Base-by-base conservation (phyloP, 2,888 invertebrate species). In the Syrphus vitripennis region DNA sequence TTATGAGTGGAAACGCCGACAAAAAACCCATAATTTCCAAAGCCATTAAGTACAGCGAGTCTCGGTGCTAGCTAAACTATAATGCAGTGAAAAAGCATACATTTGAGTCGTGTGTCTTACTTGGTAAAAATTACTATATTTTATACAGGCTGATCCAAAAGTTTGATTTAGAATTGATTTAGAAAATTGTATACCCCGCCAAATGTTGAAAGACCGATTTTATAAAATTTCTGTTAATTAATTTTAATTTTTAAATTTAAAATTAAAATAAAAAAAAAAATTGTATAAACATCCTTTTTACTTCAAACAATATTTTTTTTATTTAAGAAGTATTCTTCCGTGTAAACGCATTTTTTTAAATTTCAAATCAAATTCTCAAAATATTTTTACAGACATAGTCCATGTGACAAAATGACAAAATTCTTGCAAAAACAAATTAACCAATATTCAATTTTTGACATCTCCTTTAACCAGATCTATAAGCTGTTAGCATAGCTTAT, bases 21-120 rank as follows among this genome's bases (percentile, higher is more conserved):
- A 80, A 67, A 71, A 77, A 48, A 61, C 57, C 70, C 70, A 70
- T 57, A 50, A 37, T 53, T n/a, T 48, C 42, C 53, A 67, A 0
- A 34, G n/a, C 24, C 48, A 67, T 53, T 67, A 55, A 53, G n/a
- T 53, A 31, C 16, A 53, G 10, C 31, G 29, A 75, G 61, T 61
- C n/a, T n/a, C 53, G 48, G 50, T 57, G 19, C 45, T 34, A 5
- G 12, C 37, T 50, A 65, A 63, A 16, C 42, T 16, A n/a, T n/a
- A n/a, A n/a, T n/a, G n/a, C n/a, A 6, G 31, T 19, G 26, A 3
- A 59, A 37, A 12, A 37, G 29, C 40, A 50, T 63, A 61, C 45
- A 81, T 72, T 65, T 65, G 21, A 74, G 79, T 79, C 83, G 83
- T 83, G 83, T 83, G 83, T 70, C 79, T 69, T 63, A 61, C 67